Evolutionary conservation across 2,797 vertebrate species (phyloP).

Genomic region (Thalassophryne amazonica): DNA sequence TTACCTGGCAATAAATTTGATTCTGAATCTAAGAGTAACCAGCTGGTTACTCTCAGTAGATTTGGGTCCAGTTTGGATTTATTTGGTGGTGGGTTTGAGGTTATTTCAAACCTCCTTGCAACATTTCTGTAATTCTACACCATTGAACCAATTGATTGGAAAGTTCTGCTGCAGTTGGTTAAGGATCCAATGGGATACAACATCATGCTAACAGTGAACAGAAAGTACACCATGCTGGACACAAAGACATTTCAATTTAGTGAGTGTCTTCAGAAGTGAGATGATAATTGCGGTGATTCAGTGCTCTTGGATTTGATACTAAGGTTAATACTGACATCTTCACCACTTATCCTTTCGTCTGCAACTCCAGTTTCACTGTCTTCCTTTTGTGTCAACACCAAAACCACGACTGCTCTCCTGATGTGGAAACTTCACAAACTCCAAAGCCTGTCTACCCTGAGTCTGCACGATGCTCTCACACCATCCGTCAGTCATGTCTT

Average conservation of each 20-base stretch:
- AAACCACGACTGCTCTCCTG: conserved; percentile 47
- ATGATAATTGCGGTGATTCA: not conserved
- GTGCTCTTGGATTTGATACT: not conserved
- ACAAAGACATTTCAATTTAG: conserved; percentile 76
- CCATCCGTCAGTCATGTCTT: conserved; percentile 18
- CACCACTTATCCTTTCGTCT: not conserved
- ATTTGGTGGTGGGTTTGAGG: not conserved
- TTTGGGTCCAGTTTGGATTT: not conserved
- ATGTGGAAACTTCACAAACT: conserved; percentile 46
- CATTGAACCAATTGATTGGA: conserved; percentile 62
- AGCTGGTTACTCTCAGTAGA: too few species aligned
- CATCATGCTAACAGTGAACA: conserved; percentile 71
- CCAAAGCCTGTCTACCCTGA: conserved; percentile 39
- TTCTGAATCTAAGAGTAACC: too few species aligned
- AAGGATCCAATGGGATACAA: conserved; percentile 73
- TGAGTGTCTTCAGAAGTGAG: conserved; percentile 61
- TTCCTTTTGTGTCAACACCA: conserved; percentile 38
- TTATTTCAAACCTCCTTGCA: not conserved
- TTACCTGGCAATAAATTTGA: too few species aligned
- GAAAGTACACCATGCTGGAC: conserved; percentile 46
- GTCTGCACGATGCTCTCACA: conserved; percentile 37
- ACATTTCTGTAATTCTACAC: conserved; percentile 62
- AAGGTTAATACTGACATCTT: not conserved
- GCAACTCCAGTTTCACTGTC: conserved; percentile 54
- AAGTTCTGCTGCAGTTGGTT: conserved; percentile 54